Conservation (phyloP, 2,888 invertebrate genomes). For the Spisula solida region DNA sequence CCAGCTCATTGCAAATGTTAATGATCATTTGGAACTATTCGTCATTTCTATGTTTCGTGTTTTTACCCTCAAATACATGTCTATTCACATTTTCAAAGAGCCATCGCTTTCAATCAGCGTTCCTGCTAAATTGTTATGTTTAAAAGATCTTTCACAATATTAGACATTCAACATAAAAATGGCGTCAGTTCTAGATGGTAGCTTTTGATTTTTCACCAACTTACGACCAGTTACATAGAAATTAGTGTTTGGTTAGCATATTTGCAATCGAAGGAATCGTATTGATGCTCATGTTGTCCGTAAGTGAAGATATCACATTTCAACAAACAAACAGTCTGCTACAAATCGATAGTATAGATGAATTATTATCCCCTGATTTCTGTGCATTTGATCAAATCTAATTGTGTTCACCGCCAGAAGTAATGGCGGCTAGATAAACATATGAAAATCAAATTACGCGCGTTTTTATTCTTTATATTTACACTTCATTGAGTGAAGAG, state of each 20-base stretch:
- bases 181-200: neutral
- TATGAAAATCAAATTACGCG: neutral
- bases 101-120: neutral
- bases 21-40: too few species aligned
- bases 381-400: neutral
- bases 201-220: neutral
- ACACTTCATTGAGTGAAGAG: too few species aligned
- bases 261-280: neutral
- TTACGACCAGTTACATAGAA: neutral
- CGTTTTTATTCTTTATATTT: too few species aligned
- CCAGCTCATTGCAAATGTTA: too few species aligned
- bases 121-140: neutral
- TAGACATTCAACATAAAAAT: neutral
- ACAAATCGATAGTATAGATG: neutral
- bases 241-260: conserved; percentile 8
- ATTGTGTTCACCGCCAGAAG: neutral
- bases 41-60: too few species aligned
- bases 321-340: neutral
- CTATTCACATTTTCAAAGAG: too few species aligned
- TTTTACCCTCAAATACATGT: too few species aligned
- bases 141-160: neutral
- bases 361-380: neutral
- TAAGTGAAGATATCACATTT: conserved; percentile 3
- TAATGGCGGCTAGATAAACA: neutral
- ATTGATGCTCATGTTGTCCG: neutral